Base-by-base conservation (phyloP, 2,888 invertebrate genomes). In the Odontothrips loti region DNA sequence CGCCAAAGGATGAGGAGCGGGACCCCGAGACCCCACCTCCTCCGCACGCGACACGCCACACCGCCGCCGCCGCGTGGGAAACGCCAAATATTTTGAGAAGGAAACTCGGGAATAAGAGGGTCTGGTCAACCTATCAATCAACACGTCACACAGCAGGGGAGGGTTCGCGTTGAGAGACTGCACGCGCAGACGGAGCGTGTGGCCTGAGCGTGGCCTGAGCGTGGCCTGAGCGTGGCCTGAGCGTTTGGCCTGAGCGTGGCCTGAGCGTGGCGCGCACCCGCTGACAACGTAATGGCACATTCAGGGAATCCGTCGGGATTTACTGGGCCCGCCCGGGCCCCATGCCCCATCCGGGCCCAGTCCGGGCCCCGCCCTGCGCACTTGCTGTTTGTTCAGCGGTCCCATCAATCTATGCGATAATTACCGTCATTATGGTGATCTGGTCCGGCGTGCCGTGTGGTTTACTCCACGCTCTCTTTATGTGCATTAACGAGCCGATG, bases 231-330 rank as follows among this genome's bases (percentile, higher is more conserved):
- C n/a, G n/a, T n/a, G n/a, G n/a, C n/a, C n/a, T n/a, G n/a, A n/a
- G n/a, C n/a, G n/a, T n/a, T n/a, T n/a, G n/a, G n/a, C n/a, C n/a
- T n/a, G n/a, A n/a, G n/a, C n/a, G n/a, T n/a, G n/a, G n/a, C n/a
- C n/a, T n/a, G 34, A 43, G 34, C 34, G 34, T 43, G 34, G 58
- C 15, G 20, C 58, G 34, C 34, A 43, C 34, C 34, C 34, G 58
- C 58, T 58, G 58, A 58, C 58, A 58, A 58, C 58, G 58, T 58
- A 58, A 58, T 58, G 58, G 58, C 58, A 58, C 58, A 58, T 58
- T 58, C 58, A 15, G 20, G 58, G 58, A 58, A 58, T 20, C 58
- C 17, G 15, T 17, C 58, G 58, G 58, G 58, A 58, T 58, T 58
- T 58, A 58, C 58, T 58, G 58, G 58, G 15, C 20, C n/a, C n/a